Evolutionary conservation across 1,140 invertebrate species (phyloP).

Genomic region (Hypothenemus hampei): DNA sequence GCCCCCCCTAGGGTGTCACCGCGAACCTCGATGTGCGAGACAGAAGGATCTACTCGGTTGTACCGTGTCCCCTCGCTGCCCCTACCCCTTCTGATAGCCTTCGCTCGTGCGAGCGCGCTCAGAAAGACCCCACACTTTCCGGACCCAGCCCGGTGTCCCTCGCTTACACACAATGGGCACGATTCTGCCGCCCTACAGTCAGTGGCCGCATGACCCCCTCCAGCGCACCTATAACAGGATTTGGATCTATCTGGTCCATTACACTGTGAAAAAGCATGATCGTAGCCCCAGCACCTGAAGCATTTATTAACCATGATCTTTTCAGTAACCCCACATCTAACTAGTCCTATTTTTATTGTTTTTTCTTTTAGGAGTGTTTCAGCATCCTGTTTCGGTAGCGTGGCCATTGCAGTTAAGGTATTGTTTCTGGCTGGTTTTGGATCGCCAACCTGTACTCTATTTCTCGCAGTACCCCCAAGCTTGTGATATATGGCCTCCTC

Average conservation of each 20-base stretch:
- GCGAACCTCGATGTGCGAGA: too few species aligned
- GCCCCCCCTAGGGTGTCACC: too few species aligned
- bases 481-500: neutral
- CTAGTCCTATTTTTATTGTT: slow-evolving; percentile 3
- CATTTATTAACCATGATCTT: slow-evolving; percentile 7
- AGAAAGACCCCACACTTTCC: neutral
- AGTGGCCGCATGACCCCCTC: neutral
- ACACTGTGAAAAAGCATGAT: slow-evolving; percentile 3
- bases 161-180: neutral
- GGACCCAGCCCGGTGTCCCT: neutral
- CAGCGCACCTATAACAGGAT: slow-evolving; percentile 14
- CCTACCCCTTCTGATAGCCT: neutral
- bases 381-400: neutral
- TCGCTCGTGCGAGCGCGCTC: neutral
- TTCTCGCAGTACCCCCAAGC: neutral
- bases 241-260: slow-evolving; percentile 9
- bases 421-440: neutral
- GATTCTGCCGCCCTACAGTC: neutral
- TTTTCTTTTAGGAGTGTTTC: neutral
- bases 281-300: slow-evolving; percentile 7
- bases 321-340: slow-evolving; percentile 9
- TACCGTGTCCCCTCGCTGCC: neutral
- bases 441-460: neutral
- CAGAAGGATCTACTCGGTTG: neutral
- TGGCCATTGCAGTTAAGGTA: slow-evolving; percentile 1